Evolutionary conservation across 2,797 vertebrate genomes (phyloP), one percentile per base, ranked within the genome.

Genomic region (Sternarchorhynchus goeldii): DNA sequence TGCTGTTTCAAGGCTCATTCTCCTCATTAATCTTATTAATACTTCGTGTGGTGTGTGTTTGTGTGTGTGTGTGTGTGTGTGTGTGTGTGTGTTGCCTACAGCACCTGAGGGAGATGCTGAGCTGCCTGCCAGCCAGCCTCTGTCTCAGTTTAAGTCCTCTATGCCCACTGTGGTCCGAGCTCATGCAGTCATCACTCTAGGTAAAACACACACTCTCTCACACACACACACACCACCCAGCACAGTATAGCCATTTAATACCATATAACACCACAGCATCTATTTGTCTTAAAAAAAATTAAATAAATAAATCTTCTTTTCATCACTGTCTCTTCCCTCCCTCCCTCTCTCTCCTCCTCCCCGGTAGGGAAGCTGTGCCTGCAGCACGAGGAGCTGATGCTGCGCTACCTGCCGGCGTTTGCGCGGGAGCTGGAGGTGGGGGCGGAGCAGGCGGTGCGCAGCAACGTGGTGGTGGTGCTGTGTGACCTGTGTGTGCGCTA

Each of bases 401-500:
- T 95, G 86, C 92, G 92, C 32, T 95, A 95, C 87, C 87, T 99
- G 29, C 93, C 96, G 0, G 94, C 95, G 14, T 92, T 99, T 7
- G 96, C 94, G 12, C 91, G 95, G 4, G 97, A 98, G 85, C 91
- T 99, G 29, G 94, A 99, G 90, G 88, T 94, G 3, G 94, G 95
- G 0, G 81, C 77, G 0, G 95, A 96, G 0, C 82, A 95, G 4
- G 92, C 94, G 0, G 92, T 98, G 17, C 95, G 97, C 78, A 96
- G 93, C 88, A 99, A 99, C 0, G 92, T 95, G 0, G 83, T 96
- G 77, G 92, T 99, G 8, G 90, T 97, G 0, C 91, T 99, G 92
- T 96, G 96, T 0, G 98, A 99, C 18, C 92, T 99, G 3, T 98
- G 96, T 1, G 87, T 99, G 77, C 95, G 96, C 36, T 97, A 98